Evolutionary conservation across 2,888 invertebrate genomes (phyloP).

Genomic region (Neocrepidodera transversa): DNA sequence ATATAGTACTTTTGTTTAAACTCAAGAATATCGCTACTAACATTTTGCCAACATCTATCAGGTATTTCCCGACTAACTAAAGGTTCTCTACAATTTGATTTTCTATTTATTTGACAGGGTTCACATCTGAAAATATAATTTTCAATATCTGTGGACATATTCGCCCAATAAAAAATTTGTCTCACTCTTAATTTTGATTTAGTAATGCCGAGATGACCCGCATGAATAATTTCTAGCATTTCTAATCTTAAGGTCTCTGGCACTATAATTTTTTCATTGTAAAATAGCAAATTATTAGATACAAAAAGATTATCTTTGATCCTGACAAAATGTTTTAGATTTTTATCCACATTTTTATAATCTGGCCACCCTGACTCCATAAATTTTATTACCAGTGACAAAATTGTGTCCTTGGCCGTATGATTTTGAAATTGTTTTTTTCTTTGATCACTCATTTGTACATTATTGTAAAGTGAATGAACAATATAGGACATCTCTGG

Average conservation of each 20-base stretch:
- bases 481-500: neutral
- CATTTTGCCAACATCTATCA: no score
- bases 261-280: conserved; percentile 2
- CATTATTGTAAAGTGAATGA: neutral
- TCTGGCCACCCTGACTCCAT: conserved; percentile 21
- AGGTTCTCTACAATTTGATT: neutral
- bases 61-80: no score
- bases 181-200: conserved; percentile 34
- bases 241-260: conserved; percentile 15
- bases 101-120: neutral
- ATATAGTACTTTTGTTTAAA: no score
- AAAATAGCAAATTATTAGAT: conserved; percentile 28
- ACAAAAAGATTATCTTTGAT: conserved; percentile 1
- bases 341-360: neutral
- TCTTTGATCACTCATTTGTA: neutral
- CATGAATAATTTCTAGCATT: conserved; percentile 34
- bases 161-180: conserved; percentile 32
- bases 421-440: conserved; percentile 5
- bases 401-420: conserved; percentile 1
- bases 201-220: conserved; percentile 32
- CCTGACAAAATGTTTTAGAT: conserved; percentile 2
- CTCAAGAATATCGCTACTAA: no score
- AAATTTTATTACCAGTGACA: conserved; percentile 26
- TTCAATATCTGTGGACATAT: conserved; percentile 35
- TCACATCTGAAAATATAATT: conserved; percentile 25